These are phyloP conservation scores for Crossaster papposus DNA, from an alignment of 53 echinoderm and acorn worm species.

Conservation along the genomic window DNA sequence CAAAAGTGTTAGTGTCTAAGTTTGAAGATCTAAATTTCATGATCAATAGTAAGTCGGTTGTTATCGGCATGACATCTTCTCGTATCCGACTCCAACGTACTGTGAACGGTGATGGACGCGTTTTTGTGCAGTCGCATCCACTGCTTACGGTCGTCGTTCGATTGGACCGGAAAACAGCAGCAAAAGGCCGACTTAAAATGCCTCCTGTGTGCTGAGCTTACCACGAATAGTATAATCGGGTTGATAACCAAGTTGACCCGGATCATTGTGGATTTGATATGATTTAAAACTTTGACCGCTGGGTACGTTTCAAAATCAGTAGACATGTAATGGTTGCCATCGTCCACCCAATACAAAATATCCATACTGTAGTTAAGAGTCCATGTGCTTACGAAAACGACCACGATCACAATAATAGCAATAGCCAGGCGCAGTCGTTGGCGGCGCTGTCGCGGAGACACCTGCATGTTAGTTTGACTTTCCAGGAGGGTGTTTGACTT, in stretches of 20 bases:
- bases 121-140: not conserved
- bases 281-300: not conserved
- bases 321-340: too few relatives aligned
- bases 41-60: not conserved
- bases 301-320: not conserved
- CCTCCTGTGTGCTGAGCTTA: conserved; percentile 48
- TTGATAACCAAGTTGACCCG: conserved; percentile 48
- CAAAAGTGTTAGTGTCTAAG: not conserved
- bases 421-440: conserved; percentile 50
- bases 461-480: not conserved
- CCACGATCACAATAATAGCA: conserved; percentile 42
- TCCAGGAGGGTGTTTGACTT: conserved; percentile 4
- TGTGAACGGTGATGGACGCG: conserved; percentile 8
- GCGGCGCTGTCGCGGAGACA: conserved; percentile 50
- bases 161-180: conserved; percentile 9
- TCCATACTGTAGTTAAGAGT: conserved; percentile 8
- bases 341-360: not conserved
- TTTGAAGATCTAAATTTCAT: not conserved
- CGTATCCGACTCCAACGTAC: not conserved
- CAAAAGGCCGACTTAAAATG: conserved; percentile 14
- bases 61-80: not conserved
- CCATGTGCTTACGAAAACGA: conserved; percentile 40
- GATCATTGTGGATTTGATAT: not conserved
- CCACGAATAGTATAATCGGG: conserved; percentile 54
- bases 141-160: not conserved